Conservation (phyloP, 2,113 vertebrate species). For the Myxocyprinus asiaticus region DNA sequence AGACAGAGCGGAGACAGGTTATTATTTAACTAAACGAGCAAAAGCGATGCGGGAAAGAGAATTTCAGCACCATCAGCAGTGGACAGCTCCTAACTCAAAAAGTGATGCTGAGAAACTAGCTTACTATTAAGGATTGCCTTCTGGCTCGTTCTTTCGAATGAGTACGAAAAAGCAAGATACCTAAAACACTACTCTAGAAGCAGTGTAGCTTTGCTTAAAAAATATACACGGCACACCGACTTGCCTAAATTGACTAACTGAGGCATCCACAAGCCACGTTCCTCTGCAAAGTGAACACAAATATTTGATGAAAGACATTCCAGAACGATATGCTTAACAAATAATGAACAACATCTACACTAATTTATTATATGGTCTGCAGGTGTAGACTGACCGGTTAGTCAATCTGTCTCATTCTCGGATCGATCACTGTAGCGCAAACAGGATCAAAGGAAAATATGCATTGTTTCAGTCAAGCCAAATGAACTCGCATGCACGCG, state of each 20-base stretch:
- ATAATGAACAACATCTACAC: background rate
- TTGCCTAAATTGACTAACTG: conserved; percentile 17
- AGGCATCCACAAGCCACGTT: background rate
- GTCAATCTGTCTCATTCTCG: conserved; percentile 31
- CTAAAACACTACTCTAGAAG: background rate
- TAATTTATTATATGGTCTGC: conserved; percentile 5
- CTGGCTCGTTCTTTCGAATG: background rate
- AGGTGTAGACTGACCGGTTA: background rate
- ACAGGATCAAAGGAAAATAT: conserved; percentile 21
- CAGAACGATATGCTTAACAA: background rate
- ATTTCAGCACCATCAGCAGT: conserved; percentile 68
- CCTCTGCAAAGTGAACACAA: background rate
- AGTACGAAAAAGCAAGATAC: background rate
- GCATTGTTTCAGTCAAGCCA: background rate
- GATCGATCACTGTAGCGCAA: conserved; percentile 39
- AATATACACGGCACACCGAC: background rate
- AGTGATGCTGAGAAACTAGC: background rate
- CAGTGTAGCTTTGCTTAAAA: no score
- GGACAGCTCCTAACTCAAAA: conserved; percentile 66
- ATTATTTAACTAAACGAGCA: background rate
- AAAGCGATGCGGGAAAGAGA: background rate
- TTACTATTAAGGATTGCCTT: background rate
- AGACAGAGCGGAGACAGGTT: background rate
- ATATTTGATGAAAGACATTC: background rate
- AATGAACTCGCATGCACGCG: background rate